phyloP scores from a whole-genome alignment of 2,797 vertebrate genomes.

The Cynopterus sphinx region DNA sequence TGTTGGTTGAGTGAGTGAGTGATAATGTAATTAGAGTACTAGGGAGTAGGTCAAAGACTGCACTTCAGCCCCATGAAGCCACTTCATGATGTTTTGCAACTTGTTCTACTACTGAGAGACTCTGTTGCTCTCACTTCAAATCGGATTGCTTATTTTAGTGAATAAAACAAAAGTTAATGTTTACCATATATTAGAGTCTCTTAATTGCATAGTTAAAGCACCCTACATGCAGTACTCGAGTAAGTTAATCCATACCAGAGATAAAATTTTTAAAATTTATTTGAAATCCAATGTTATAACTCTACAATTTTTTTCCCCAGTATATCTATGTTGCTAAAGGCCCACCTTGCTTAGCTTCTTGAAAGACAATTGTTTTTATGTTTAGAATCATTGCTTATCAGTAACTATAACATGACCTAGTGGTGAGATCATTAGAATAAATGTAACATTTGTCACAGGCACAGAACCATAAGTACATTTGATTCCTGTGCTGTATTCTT shows the following conservation, averaged over 20 bases:
- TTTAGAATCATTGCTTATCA: constrained; percentile 42
- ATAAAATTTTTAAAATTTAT: background rate
- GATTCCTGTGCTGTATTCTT: background rate
- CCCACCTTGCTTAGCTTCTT: background rate
- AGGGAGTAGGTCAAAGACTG: background rate
- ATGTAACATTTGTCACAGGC: background rate
- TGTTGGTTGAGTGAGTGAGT: background rate
- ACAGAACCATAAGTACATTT: background rate
- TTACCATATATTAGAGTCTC: background rate
- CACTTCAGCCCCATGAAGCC: background rate
- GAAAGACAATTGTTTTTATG: constrained; percentile 28
- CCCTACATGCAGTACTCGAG: background rate
- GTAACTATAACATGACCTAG: background rate
- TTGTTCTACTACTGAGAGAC: background rate
- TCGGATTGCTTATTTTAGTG: constrained; percentile 27
- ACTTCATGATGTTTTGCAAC: background rate
- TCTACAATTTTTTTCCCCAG: background rate
- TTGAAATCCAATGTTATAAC: background rate
- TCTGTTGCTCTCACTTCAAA: background rate
- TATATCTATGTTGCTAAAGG: background rate
- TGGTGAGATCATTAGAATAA: background rate
- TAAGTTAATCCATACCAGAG: background rate
- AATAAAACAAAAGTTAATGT: constrained; percentile 22
- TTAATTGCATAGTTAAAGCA: constrained; percentile 26
- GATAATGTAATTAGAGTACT: background rate